phyloP scores from a whole-genome alignment of 2,888 invertebrate species.

The Metellina segmentata region DNA sequence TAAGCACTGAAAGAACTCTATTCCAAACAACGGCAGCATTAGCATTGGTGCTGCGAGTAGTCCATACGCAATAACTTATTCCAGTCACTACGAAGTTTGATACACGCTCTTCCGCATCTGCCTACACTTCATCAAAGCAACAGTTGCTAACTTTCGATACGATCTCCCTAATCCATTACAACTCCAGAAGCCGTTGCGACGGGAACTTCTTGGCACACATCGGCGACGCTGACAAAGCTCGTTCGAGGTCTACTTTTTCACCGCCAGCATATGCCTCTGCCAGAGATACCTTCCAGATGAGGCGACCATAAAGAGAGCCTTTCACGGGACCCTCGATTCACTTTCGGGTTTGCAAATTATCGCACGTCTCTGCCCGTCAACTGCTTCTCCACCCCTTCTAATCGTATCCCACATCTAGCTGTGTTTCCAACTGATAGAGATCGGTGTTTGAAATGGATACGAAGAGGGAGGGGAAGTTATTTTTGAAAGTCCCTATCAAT shows the following conservation, averaged over 20 bases:
- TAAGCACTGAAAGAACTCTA: too few relatives aligned
- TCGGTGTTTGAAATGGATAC: slow-evolving; percentile 69
- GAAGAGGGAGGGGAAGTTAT: slow-evolving; percentile 47
- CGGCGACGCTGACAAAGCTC: slow-evolving; percentile 50
- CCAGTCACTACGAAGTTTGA: background rate
- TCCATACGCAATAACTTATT: too few relatives aligned
- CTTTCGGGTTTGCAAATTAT: slow-evolving; percentile 48
- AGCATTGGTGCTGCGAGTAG: too few relatives aligned
- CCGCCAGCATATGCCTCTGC: slow-evolving; percentile 7
- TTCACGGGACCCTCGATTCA: slow-evolving; percentile 43
- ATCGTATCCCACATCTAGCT: slow-evolving; percentile 48
- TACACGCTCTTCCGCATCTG: slow-evolving; percentile 17
- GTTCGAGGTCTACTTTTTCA: slow-evolving; percentile 36
- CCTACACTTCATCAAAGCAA: slow-evolving; percentile 53
- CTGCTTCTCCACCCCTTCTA: slow-evolving; percentile 26
- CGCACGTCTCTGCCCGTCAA: slow-evolving; percentile 57
- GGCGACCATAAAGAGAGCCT: slow-evolving; percentile 35
- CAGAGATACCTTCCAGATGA: slow-evolving; percentile 29
- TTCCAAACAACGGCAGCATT: too few relatives aligned
- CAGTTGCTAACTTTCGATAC: slow-evolving; percentile 47
- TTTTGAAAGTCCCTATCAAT: slow-evolving; percentile 67
- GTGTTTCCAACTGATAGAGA: slow-evolving; percentile 51
- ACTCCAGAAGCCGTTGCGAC: slow-evolving; percentile 18
- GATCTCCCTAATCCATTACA: slow-evolving; percentile 51
- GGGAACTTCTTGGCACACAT: slow-evolving; percentile 45